Evolutionary conservation across 2,113 vertebrate genomes (phyloP).

Genomic region (Odocoileus virginianus): DNA sequence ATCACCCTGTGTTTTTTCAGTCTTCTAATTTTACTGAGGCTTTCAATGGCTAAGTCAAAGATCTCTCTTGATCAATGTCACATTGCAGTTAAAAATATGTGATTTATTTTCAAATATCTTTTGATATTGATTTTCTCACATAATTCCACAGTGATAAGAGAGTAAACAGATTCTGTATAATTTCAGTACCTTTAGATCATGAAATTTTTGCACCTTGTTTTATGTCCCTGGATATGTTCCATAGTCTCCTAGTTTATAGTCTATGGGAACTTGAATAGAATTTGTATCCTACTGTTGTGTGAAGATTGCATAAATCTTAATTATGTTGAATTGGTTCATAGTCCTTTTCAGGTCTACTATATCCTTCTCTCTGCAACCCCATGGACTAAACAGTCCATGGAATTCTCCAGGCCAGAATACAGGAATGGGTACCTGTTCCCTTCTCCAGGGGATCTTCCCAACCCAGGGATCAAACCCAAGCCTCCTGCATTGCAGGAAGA

Average conservation of each 20-base stretch:
- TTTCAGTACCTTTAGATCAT: not conserved
- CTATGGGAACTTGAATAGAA: not conserved
- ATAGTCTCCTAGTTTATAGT: not conserved
- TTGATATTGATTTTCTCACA: not conserved
- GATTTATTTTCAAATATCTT: not conserved
- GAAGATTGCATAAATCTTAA: not conserved
- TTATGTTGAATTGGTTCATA: not conserved
- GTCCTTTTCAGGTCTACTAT: not conserved
- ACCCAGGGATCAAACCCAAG: not conserved
- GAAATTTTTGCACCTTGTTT: not conserved
- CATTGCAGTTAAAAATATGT: not conserved
- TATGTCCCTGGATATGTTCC: not conserved
- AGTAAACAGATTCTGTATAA: not conserved
- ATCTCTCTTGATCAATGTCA: not conserved
- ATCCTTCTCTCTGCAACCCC: not conserved
- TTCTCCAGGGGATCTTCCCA: not conserved
- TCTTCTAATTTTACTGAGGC: not conserved
- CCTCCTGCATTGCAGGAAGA: not conserved
- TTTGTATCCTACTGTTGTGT: not conserved
- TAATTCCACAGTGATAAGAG: not conserved
- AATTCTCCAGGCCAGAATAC: not conserved
- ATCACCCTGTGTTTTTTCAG: not conserved
- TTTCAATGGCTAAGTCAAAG: not conserved
- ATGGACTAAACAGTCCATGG: not conserved
- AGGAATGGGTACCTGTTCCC: not conserved